Conservation (phyloP, 1,140 invertebrate genomes). For the Colletes gigas region DNA sequence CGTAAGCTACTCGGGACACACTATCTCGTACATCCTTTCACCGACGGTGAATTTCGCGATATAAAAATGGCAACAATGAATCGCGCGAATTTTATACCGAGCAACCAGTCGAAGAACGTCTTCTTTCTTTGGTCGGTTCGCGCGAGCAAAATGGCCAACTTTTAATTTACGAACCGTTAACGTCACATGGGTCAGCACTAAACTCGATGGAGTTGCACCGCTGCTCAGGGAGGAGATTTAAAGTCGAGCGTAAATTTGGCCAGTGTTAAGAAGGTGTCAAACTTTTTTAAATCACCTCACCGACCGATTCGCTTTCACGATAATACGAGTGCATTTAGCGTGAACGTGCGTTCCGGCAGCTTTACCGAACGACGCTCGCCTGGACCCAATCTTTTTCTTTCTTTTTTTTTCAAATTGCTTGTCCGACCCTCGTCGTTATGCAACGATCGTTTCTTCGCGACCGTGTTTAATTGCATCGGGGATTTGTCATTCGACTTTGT, state of each 20-base stretch:
- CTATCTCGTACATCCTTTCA: conserved; percentile 14
- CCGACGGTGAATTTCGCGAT: neutral
- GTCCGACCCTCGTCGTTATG: neutral
- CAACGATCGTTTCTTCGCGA: neutral
- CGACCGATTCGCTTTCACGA: conserved; percentile 54
- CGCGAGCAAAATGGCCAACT: conserved; percentile 60
- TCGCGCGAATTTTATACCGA: neutral
- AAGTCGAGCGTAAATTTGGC: conserved; percentile 62
- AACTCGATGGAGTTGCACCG: conserved; percentile 49
- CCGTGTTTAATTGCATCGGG: neutral
- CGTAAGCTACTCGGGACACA: neutral
- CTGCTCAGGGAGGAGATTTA: conserved; percentile 46
- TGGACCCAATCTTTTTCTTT: no score
- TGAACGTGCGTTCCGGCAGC: conserved; percentile 16
- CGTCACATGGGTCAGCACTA: conserved; percentile 45
- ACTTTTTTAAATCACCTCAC: conserved; percentile 63
- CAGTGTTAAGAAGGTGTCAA: conserved; percentile 68
- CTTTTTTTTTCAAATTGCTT: neutral
- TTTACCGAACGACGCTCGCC: conserved; percentile 9
- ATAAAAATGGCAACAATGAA: conserved; percentile 35
- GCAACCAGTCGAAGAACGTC: neutral
- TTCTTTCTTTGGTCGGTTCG: conserved; percentile 34
- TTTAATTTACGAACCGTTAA: conserved; percentile 75
- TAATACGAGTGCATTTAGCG: conserved; percentile 33
- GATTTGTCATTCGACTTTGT: conserved; percentile 1